phyloP scores from a whole-genome alignment of 2,888 invertebrate genomes.

The Rutpela maculata region DNA sequence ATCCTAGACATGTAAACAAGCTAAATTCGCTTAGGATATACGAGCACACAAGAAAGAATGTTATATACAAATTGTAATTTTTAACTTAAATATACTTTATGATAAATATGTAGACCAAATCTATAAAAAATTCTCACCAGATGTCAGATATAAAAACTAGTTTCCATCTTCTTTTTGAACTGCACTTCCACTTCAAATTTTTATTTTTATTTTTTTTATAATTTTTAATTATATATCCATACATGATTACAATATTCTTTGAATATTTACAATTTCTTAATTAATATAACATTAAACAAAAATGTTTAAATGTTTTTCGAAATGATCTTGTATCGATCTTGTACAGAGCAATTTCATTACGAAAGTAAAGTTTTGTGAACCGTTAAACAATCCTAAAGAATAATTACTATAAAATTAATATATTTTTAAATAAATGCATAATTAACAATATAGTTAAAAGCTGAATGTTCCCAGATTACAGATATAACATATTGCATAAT shows the following conservation, averaged over 20 bases:
- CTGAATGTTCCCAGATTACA: neutral
- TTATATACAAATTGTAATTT: neutral
- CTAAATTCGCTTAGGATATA: too few species aligned
- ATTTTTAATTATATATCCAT: neutral
- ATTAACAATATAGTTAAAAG: neutral
- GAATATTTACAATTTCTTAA: neutral
- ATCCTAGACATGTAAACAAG: too few species aligned
- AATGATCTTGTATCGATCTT: too few species aligned
- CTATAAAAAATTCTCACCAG: neutral
- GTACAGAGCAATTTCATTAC: too few species aligned
- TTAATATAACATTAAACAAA: neutral
- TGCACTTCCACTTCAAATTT: neutral
- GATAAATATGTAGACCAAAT: neutral
- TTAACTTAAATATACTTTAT: neutral
- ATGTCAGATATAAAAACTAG: neutral
- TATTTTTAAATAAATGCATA: neutral
- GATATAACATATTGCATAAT: neutral
- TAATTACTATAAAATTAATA: neutral
- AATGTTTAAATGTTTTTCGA: neutral
- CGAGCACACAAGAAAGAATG: too few species aligned
- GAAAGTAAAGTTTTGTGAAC: neutral
- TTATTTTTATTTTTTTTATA: neutral
- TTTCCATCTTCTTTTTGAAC: neutral
- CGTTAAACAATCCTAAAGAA: neutral
- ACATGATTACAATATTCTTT: neutral